These are phyloP conservation scores for Dione juno DNA, from an alignment of 2,888 invertebrate genomes.

Conservation along the genomic window DNA sequence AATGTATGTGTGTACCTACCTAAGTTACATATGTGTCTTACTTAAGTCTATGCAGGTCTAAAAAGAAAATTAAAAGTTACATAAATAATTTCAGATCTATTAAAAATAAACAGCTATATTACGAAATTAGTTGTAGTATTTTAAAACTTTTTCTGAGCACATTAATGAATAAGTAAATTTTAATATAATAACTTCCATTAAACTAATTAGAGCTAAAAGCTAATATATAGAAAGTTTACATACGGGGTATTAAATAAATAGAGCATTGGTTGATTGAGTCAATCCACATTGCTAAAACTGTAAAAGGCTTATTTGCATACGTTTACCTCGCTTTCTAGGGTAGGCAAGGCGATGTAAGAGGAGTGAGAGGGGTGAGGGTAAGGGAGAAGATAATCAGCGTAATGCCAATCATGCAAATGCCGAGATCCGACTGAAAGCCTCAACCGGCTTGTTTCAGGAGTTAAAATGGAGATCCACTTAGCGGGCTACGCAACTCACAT, in stretches of 20 bases:
- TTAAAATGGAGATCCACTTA: conserved; percentile 84
- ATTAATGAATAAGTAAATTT: no score
- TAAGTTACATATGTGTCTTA: no score
- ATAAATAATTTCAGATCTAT: no score
- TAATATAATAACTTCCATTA: not conserved
- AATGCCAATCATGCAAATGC: conserved; percentile 83
- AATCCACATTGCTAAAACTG: conserved; percentile 53
- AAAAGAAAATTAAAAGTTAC: no score
- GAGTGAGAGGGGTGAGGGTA: conserved; percentile 50
- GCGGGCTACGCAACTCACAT: conserved; percentile 80
- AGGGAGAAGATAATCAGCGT: conserved; percentile 75
- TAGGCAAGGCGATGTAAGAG: conserved; percentile 51
- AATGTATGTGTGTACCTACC: no score
- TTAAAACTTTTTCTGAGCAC: no score
- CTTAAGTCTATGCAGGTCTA: no score
- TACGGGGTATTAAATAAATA: conserved; percentile 6
- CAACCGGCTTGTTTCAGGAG: conserved; percentile 83
- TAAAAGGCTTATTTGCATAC: conserved; percentile 77
- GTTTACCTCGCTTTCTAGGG: conserved; percentile 69
- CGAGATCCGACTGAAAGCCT: conserved; percentile 83
- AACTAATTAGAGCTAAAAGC: not conserved
- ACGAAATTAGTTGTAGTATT: no score
- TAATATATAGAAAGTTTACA: not conserved
- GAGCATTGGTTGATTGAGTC: conserved; percentile 32
- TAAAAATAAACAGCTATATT: no score